phyloP scores from a whole-genome alignment of 2,888 invertebrate species.

The Ectemnius cavifrons region DNA sequence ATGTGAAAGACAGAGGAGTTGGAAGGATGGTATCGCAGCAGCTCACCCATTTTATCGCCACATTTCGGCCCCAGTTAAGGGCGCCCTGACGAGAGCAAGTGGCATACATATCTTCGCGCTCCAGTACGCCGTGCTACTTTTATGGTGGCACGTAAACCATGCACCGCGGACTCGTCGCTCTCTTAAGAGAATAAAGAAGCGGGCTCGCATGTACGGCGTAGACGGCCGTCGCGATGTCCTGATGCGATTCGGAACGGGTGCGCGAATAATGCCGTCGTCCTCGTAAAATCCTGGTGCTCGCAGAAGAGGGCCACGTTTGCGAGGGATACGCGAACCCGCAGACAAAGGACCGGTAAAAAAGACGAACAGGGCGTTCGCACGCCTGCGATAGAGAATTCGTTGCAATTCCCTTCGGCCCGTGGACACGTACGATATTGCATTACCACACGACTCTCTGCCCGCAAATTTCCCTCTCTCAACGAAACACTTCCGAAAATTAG shows the following conservation, averaged over 20 bases:
- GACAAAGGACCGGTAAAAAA: constrained; percentile 19
- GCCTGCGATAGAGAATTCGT: no score
- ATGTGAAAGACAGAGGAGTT: constrained; percentile 16
- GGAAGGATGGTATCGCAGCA: constrained; percentile 18
- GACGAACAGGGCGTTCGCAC: not conserved
- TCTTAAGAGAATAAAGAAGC: constrained; percentile 70
- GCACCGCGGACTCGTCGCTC: constrained; percentile 61
- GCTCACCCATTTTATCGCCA: constrained; percentile 65
- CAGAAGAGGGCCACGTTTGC: constrained; percentile 65
- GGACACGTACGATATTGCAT: no score
- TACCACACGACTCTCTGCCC: no score
- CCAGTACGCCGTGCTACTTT: constrained; percentile 66
- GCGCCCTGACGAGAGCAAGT: constrained; percentile 54
- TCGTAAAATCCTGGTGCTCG: constrained; percentile 71
- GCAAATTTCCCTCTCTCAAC: no score
- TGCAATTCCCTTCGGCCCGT: no score
- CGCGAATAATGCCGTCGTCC: constrained; percentile 52
- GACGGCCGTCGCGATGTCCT: constrained; percentile 29
- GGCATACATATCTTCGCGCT: constrained; percentile 54
- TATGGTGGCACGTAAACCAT: constrained; percentile 71
- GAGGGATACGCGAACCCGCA: constrained; percentile 48
- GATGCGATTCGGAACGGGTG: constrained; percentile 50
- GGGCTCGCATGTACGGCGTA: not conserved
- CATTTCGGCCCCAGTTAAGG: constrained; percentile 66
- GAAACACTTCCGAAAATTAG: no score